Base-by-base conservation (phyloP, 2,113 vertebrate genomes). In the Pluvianellus socialis region DNA sequence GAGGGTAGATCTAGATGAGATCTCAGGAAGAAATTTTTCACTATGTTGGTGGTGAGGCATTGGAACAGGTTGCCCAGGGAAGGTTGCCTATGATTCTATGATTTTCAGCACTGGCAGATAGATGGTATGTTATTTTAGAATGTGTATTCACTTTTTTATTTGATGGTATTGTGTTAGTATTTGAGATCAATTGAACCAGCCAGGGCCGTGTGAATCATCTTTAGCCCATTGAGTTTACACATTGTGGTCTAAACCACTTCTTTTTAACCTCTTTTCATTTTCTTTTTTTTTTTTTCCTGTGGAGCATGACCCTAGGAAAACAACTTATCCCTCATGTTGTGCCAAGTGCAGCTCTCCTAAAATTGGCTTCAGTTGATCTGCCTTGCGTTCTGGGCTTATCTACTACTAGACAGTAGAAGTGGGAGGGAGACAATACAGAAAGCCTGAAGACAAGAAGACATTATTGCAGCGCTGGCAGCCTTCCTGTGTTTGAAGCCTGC, bases 121-220 rank as follows among this genome's bases (percentile, higher is more conserved):
- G 74, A 91, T 86, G 59, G 50, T 79, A n/a, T 92, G 87, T 92
- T 85, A 63, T 86, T 96, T 91, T 93, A 82, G 74, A 93, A 61
- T 9, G 5, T 83, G 76, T 89, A 71, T 95, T 92, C 83, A 63
- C 44, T 88, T 38, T 72, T 88, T 89, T 80, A 79, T 90, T 86
- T 80, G 55, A 87, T 83, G 49, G 66, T 82, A 93, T 95, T 93
- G 33, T 75, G 79, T 86, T 90, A 72, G 56, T 88, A 61, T 85
- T 95, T 88, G 87, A 93, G 81, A 66, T 96, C 87, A 73, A 30
- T 90, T 68, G 62, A 90, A 79, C 40, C 30, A 85, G 81, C 27
- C 65, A 58, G 66, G 59, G 66, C 45, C 7, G 1, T 68, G 26
- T 85, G 90, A 94, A 44, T 95, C 44, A 87, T 94, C 24, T 68